A percentile compares a stretch with the other conserved stretches of the same genome.
Evolutionary conservation across 2,113 vertebrate species (phyloP).

Genomic region (Syngnathus typhle): DNA sequence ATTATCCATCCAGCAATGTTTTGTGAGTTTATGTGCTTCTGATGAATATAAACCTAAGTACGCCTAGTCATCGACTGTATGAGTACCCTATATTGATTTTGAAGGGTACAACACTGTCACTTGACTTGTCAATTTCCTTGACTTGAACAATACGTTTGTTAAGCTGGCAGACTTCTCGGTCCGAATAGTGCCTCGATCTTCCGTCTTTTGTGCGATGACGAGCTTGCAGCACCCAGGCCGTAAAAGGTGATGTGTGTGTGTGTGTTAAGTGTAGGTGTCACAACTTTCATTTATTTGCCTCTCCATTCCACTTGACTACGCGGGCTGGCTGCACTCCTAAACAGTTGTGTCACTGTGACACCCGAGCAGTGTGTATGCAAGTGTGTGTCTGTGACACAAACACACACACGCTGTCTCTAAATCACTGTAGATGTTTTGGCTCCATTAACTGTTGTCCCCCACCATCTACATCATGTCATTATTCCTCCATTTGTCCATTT

Average conservation of each 20-base stretch:
- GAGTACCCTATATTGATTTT: too few species aligned
- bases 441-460: neutral
- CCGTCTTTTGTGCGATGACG: neutral
- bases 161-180: neutral
- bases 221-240: neutral
- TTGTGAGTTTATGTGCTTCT: too few species aligned
- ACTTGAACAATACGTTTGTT: neutral
- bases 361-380: neutral
- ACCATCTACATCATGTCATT: neutral
- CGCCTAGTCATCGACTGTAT: too few species aligned
- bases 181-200: neutral
- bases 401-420: neutral
- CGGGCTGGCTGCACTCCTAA: neutral
- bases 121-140: neutral
- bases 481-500: neutral
- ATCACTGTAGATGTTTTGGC: neutral
- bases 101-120: too few species aligned
- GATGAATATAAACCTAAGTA: too few species aligned
- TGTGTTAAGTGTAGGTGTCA: neutral
- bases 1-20: too few species aligned
- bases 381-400: neutral
- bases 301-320: constrained; percentile 1
- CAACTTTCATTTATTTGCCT: neutral
- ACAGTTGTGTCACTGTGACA: constrained; percentile 6
- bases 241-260: neutral